A percentile compares a stretch with the other conserved stretches of the same genome.
Evolutionary conservation across 2,113 vertebrate species (phyloP).

Genomic region (Ornithorhynchus anatinus): DNA sequence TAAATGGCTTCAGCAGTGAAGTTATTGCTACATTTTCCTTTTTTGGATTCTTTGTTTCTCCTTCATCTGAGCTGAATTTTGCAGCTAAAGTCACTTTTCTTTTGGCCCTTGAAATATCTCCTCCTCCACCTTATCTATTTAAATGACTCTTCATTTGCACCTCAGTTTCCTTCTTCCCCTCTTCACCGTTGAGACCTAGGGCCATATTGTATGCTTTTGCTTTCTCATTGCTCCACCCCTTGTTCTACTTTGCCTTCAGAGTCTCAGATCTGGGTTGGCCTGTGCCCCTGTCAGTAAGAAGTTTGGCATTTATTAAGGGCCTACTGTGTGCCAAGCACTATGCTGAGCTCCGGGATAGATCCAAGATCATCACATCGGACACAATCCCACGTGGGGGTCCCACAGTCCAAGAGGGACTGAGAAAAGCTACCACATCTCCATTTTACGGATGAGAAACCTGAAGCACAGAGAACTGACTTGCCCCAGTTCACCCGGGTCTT

Average conservation of each 20-base stretch:
- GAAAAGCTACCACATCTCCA: no score
- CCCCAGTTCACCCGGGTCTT: no score
- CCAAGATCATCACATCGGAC: no score
- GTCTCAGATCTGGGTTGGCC: no score
- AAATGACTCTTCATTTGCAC: background rate
- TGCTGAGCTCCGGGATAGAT: no score
- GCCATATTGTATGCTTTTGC: background rate
- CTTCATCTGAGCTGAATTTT: background rate
- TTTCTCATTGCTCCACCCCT: background rate
- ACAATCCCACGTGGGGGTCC: no score
- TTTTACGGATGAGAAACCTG: no score
- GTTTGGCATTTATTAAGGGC: no score
- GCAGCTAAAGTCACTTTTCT: constrained; percentile 12
- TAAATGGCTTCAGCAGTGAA: background rate
- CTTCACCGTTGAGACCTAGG: background rate
- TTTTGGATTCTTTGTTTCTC: background rate
- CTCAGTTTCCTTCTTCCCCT: background rate
- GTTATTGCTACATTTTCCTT: constrained; percentile 10
- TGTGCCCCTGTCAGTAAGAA: no score
- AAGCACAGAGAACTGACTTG: no score
- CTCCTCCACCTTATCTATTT: constrained; percentile 3
- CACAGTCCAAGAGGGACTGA: no score
- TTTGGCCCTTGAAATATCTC: background rate
- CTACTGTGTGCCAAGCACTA: no score
- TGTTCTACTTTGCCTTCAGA: background rate